Conservation (phyloP, 2,888 invertebrate genomes). For the Gymnocheta viridis region DNA sequence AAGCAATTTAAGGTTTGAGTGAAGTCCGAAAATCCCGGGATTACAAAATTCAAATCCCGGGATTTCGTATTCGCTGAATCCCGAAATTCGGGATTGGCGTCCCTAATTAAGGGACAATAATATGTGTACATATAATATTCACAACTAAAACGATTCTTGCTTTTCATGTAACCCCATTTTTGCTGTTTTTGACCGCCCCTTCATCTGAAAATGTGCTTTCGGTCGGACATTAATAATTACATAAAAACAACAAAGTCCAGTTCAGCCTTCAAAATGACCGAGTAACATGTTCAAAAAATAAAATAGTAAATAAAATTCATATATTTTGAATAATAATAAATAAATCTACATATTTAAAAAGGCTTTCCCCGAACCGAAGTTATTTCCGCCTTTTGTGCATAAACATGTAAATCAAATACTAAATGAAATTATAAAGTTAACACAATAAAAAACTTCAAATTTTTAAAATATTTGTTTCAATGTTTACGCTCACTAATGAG, state of each 20-base stretch:
- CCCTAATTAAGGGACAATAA: too few relatives aligned
- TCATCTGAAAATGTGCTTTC: too few relatives aligned
- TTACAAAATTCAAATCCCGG: too few relatives aligned
- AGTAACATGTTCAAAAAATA: slow-evolving; percentile 41
- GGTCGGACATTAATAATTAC: not conserved
- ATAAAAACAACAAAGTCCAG: slow-evolving; percentile 13
- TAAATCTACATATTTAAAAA: slow-evolving; percentile 25
- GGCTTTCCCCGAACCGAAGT: slow-evolving; percentile 5
- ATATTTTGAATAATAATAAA: not conserved
- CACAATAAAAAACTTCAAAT: not conserved
- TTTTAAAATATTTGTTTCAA: not conserved
- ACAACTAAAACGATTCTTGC: too few relatives aligned
- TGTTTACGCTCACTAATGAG: not conserved
- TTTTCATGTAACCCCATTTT: too few relatives aligned
- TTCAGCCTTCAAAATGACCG: slow-evolving; percentile 33
- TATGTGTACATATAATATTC: too few relatives aligned
- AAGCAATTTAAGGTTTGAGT: too few relatives aligned
- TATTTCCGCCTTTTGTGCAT: slow-evolving; percentile 30
- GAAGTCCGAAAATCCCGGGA: too few relatives aligned
- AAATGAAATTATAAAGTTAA: not conserved
- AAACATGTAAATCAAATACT: not conserved
- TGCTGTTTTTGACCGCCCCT: too few relatives aligned
- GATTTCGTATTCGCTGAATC: too few relatives aligned
- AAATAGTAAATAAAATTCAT: slow-evolving; percentile 6
- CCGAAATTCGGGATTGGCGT: too few relatives aligned